A percentile compares a stretch with the other conserved stretches of the same genome.
Evolutionary conservation across 2,797 vertebrate species (phyloP).

Genomic region (Chelon labrosus): DNA sequence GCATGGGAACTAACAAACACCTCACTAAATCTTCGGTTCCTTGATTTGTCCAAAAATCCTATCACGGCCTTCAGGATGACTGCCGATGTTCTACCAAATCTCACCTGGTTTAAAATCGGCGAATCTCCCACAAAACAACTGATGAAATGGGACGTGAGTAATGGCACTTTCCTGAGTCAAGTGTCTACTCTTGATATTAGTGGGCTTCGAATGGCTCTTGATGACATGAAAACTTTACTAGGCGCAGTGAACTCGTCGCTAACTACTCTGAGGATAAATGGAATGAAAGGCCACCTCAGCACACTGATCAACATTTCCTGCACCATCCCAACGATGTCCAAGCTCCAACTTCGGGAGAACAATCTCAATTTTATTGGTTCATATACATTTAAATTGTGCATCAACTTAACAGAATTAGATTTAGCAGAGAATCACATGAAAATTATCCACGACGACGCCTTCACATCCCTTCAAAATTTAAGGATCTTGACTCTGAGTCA

Average conservation of each 20-base stretch:
- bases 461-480: constrained; percentile 53
- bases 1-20: constrained; percentile 68
- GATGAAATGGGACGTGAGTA: constrained; percentile 58
- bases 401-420: constrained; percentile 63
- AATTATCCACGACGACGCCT: constrained; percentile 41
- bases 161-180: constrained; percentile 61
- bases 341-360: constrained; percentile 70
- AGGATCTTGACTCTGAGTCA: constrained; percentile 52
- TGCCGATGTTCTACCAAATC: constrained; percentile 69
- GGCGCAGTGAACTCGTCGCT: constrained; percentile 71
- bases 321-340: constrained; percentile 70
- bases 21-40: constrained; percentile 47
- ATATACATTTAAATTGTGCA: constrained; percentile 64
- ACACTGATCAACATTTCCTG: constrained; percentile 76
- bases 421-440: constrained; percentile 45
- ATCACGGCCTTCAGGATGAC: constrained; percentile 66
- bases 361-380: constrained; percentile 45
- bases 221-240: constrained; percentile 50
- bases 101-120: constrained; percentile 62
- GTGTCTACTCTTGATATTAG: constrained; percentile 73
- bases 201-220: constrained; percentile 52
- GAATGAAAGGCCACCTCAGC: constrained; percentile 52
- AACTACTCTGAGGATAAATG: constrained; percentile 66
- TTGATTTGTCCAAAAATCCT: constrained; percentile 76
- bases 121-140: constrained; percentile 9